Evolutionary conservation across 2,113 vertebrate genomes (phyloP), one percentile per base, ranked within the genome.

Genomic region (Microcebus ravelobensis): DNA sequence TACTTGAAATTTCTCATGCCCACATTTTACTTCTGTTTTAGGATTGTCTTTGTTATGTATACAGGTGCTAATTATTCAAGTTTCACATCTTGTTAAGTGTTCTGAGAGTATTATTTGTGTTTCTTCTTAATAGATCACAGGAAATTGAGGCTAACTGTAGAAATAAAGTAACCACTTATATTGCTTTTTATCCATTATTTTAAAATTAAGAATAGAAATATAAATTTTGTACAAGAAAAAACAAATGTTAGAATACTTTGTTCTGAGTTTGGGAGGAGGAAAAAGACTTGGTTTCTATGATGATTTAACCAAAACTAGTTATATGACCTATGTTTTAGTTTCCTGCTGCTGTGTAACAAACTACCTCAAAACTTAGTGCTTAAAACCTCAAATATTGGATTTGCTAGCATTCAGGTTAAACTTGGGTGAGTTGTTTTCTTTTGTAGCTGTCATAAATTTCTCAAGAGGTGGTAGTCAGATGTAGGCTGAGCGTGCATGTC

Each of bases 21-120:
- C 31, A 79, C 63, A 68, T 95, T 96, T 97, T 61, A 34, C 90
- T 80, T 93, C 71, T 77, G 59, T 82, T 95, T 95, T 52, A 67
- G 34, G 11, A 79, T n/a, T 8, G 21, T 88, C 45, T 92, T 87
- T 71, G 42, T 88, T 73, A 77, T 68, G 25, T 77, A 11, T 70
- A 50, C 31, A 68, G 82, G 71, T 79, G 39, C 8, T 93, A 85
- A 87, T 85, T 85, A 82, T 86, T 91, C 84, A 77, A 68, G 48
- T 68, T 89, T 85, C 39, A 39, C 12, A 70, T 68, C 31, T 80
- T 74, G 17, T 85, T 93, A 73, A 55, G 12, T 57, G 36, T 91
- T 73, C 39, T 77, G 23, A 77, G 21, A 70, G 9, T 79, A 89
- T 73, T 87, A 55, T 42, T 79, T 90, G 68, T 68, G 61, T 73